Evolutionary conservation across 2,888 invertebrate species (phyloP).

Genomic region (Sicus ferrugineus): DNA sequence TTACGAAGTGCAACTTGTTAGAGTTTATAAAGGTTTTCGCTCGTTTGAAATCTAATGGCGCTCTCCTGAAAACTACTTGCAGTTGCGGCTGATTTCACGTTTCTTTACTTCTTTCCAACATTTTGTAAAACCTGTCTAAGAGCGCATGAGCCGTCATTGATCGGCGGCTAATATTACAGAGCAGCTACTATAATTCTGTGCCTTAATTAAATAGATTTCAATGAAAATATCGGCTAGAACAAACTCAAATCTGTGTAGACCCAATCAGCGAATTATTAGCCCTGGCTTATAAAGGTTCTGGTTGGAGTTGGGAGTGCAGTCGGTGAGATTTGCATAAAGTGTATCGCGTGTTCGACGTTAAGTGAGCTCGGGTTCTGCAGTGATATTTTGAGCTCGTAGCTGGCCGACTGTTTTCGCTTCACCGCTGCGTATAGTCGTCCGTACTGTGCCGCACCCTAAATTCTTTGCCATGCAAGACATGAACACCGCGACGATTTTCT

Average conservation of each 20-base stretch:
- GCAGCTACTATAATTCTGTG: no score
- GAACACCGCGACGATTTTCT: constrained; percentile 21
- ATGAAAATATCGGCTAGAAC: neutral
- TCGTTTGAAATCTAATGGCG: neutral
- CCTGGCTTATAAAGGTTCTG: neutral
- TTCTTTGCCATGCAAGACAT: constrained; percentile 23
- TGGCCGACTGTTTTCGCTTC: constrained; percentile 17
- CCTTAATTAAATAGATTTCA: neutral
- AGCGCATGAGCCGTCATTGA: no score
- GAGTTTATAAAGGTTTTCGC: neutral
- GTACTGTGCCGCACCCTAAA: constrained; percentile 38
- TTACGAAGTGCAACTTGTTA: constrained; percentile 5
- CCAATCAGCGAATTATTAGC: neutral
- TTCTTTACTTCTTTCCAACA: no score
- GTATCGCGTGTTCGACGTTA: constrained; percentile 31
- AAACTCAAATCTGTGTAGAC: constrained; percentile 7
- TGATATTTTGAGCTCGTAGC: constrained; percentile 7
- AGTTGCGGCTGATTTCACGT: no score
- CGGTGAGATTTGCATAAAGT: constrained; percentile 36
- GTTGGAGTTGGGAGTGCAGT: constrained; percentile 8
- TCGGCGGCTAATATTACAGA: no score
- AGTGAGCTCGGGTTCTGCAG: constrained; percentile 19
- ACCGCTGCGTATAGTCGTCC: constrained; percentile 23
- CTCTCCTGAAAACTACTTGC: no score
- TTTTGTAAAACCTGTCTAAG: no score